Percentiles rank a stretch among this genome's conserved stretches.
Conservation (phyloP, 2,888 invertebrate genomes). For the Caenorhabditis becei region DNA sequence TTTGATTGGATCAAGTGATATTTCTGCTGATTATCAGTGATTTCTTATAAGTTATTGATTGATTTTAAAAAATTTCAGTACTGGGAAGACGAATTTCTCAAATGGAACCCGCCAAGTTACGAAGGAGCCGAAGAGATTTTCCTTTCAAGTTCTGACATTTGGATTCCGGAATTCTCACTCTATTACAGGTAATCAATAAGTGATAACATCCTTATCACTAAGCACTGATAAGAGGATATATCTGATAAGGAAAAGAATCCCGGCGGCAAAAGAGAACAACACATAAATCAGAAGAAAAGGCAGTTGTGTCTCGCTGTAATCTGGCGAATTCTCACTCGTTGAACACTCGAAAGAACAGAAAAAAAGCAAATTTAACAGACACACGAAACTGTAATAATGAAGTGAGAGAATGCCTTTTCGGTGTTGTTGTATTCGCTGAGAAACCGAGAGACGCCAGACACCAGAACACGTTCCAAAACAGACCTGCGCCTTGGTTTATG, state of each 20-base stretch:
- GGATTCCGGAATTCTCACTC: constrained; percentile 81
- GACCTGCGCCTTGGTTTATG: constrained; percentile 29
- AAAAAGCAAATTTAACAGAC: no score
- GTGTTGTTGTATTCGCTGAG: constrained; percentile 1
- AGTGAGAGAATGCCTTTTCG: background rate
- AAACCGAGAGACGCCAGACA: constrained; percentile 25
- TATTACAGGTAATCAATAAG: constrained; percentile 72
- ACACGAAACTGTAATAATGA: background rate
- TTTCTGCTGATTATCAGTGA: background rate
- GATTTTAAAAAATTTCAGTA: constrained; percentile 67
- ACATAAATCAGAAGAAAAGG: no score
- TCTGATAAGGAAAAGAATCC: no score
- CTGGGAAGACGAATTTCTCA: constrained; percentile 80
- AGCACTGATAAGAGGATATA: no score
- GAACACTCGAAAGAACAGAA: no score
- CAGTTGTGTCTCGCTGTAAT: no score
- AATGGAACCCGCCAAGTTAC: constrained; percentile 80
- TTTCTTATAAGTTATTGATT: background rate
- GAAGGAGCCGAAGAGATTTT: constrained; percentile 81
- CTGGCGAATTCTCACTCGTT: no score
- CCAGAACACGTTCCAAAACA: constrained; percentile 43
- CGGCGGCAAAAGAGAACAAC: no score
- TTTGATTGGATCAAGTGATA: background rate
- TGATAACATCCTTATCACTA: no score
- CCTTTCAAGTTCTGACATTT: constrained; percentile 77